Conservation (phyloP, 2,888 invertebrate genomes). For the Scelioninae gen. 1 region DNA sequence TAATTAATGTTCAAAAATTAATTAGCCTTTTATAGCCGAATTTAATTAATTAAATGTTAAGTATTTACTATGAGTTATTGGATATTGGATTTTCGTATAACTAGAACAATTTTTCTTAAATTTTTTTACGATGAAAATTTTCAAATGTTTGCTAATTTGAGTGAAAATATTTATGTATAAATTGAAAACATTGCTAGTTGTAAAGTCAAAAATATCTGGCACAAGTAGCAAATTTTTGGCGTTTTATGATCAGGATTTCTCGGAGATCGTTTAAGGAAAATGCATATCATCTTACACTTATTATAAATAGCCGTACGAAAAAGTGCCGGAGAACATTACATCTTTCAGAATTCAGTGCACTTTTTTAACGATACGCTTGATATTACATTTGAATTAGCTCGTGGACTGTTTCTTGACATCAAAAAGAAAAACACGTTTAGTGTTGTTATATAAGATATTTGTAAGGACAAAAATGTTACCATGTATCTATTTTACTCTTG, state of each 20-base stretch:
- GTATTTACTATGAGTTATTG: not conserved
- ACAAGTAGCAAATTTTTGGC: conserved; percentile 63
- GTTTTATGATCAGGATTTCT: conserved; percentile 68
- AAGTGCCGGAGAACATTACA: conserved; percentile 55
- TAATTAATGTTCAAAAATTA: not conserved
- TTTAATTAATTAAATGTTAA: not conserved
- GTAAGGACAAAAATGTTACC: conserved; percentile 15
- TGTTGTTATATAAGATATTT: conserved; percentile 21
- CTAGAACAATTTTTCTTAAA: not conserved
- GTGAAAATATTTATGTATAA: conserved; percentile 41
- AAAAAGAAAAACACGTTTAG: not conserved
- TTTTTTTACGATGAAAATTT: conserved; percentile 3
- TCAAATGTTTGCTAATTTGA: conserved; percentile 11
- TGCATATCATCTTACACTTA: conserved; percentile 70
- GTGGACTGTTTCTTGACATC: not conserved
- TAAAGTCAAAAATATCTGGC: conserved; percentile 67
- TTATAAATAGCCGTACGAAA: conserved; percentile 70
- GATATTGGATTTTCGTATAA: not conserved
- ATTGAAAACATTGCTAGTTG: conserved; percentile 56
- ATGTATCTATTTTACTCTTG: conserved; percentile 4
- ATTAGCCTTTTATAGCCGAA: too few species aligned
- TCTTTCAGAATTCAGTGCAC: conserved; percentile 27
- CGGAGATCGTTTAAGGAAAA: conserved; percentile 70
- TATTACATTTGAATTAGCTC: not conserved
- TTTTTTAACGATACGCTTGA: conserved; percentile 31